phyloP scores from a whole-genome alignment of 35 echinoderm and acorn worm genomes.

The Heliocidaris erythrogramma region DNA sequence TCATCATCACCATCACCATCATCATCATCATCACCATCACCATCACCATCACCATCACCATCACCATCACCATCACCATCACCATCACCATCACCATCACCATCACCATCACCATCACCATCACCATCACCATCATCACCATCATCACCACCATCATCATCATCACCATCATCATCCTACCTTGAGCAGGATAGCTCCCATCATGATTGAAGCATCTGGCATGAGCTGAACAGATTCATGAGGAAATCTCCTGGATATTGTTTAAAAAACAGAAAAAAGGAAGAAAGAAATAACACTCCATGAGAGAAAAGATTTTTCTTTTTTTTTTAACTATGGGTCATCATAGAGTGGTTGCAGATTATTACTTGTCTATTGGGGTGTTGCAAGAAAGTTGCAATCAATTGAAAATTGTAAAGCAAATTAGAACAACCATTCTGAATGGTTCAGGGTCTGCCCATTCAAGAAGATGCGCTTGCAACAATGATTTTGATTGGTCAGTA shows the following conservation, averaged over 20 bases:
- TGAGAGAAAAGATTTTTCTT: no score
- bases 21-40: constrained; percentile 48
- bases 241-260: constrained; percentile 67
- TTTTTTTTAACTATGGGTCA: no score
- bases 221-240: constrained; percentile 81
- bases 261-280: not conserved
- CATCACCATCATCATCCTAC: constrained; percentile 41
- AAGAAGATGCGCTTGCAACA: no score
- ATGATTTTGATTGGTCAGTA: no score
- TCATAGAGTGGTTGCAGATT: no score
- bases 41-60: constrained; percentile 52
- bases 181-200: constrained; percentile 89
- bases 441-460: no score
- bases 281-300: not conserved
- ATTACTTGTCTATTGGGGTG: no score
- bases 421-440: no score
- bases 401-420: no score
- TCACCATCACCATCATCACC: constrained; percentile 1
- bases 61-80: constrained; percentile 42
- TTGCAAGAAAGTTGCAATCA: no score
- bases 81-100: constrained; percentile 14
- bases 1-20: constrained; percentile 44
- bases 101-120: not conserved
- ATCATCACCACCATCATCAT: not conserved
- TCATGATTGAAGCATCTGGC: constrained; percentile 90